Base-by-base conservation (phyloP, 2,888 invertebrate genomes). In the Nineta flava region DNA sequence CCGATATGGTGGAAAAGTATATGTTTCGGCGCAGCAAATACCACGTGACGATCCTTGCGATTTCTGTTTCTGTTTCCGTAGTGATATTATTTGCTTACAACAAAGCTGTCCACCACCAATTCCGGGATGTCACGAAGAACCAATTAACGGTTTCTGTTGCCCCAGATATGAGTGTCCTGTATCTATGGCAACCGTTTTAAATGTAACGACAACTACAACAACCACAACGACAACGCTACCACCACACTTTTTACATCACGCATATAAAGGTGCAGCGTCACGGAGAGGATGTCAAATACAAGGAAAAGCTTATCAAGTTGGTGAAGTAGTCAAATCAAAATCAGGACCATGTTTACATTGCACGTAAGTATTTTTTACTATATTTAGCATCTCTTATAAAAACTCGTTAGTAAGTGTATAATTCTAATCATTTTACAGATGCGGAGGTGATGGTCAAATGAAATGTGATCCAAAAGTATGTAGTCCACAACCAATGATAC, bases 41-140 rank as follows among this genome's bases (percentile, higher is more conserved):
- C 92, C 92, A 40, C 75, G 93, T 58, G 90, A 91, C 58, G 91
- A 94, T 71, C 91, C 93, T 19, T 94, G 93, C 65, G 92, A 93
- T 64, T 94, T 93, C 74, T 94, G 93, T 69, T 93, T 94, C 81
- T 94, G 93, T 73, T 94, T 93, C 75, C 79, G 93, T 66, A 90
- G 92, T 65, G 92, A 93, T 63, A 93, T 94, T 59, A 93, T 94
- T 61, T 94, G 93, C 60, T 72, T 93, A 55, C 92, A 93, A 68
- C 93, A 94, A 68, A 91, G 91, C 60, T 94, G 93, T 69, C 93
- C 93, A 48, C 93, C 93, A 47, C 93, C 93, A 40, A 92, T 93
- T 59, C 82, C 84, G 47, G 86, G 87, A 51, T 94, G 93, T 61
- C 87, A 86, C 65, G 90, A 92, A 65, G 92, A 93, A 67, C 85